Evolutionary conservation across 23 tunicate genomes (phyloP).

Genomic region (Oikopleura dioica): DNA sequence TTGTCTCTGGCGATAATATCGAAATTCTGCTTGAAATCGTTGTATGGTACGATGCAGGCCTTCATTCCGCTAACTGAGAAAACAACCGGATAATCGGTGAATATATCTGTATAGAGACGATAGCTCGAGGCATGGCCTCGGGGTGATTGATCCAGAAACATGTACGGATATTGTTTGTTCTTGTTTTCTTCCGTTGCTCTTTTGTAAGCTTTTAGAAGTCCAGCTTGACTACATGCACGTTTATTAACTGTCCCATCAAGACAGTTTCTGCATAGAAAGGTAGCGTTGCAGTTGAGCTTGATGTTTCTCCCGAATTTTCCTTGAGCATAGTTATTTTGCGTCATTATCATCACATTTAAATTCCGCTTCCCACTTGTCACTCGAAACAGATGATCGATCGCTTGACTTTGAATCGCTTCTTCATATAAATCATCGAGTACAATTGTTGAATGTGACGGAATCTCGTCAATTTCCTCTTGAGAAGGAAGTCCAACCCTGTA

Average conservation of each 20-base stretch:
- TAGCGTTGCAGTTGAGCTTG: background rate
- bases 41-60: background rate
- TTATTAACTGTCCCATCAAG: background rate
- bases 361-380: background rate
- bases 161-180: background rate
- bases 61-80: background rate
- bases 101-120: constrained; percentile 6
- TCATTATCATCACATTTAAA: background rate
- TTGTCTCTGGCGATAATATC: background rate
- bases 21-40: background rate
- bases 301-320: background rate
- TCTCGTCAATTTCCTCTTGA: background rate
- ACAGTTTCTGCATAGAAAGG: background rate
- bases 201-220: background rate
- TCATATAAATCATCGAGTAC: background rate
- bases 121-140: background rate
- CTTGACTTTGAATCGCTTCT: background rate
- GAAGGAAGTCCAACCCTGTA: background rate
- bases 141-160: constrained; percentile 1
- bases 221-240: background rate
- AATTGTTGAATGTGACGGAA: background rate
- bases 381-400: constrained; percentile 5
- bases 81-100: background rate
- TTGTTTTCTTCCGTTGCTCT: background rate
- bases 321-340: background rate